These are phyloP conservation scores for Dascillus cervinus DNA, from an alignment of 2,888 invertebrate genomes.

Conservation along the genomic window DNA sequence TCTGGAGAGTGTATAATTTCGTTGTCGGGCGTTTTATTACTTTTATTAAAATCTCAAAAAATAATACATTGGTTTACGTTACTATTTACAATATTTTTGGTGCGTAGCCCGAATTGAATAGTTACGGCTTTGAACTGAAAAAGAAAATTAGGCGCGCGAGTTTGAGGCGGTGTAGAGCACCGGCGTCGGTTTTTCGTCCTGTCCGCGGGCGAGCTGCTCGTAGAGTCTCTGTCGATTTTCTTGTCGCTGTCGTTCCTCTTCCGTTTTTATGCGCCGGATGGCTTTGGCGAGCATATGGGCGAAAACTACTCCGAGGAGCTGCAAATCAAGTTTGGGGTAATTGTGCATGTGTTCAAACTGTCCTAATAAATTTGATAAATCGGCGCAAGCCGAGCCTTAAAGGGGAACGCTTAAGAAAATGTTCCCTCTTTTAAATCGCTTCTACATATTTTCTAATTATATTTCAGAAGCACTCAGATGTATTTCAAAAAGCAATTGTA, in stretches of 20 bases:
- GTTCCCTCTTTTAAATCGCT: too few species aligned
- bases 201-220: conserved; percentile 28
- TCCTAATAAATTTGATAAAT: conserved; percentile 1
- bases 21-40: too few species aligned
- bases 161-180: conserved; percentile 29
- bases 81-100: too few species aligned
- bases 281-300: conserved; percentile 83
- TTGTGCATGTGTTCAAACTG: neutral
- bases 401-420: too few species aligned
- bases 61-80: too few species aligned
- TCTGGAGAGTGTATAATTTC: too few species aligned
- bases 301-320: conserved; percentile 81
- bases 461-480: too few species aligned
- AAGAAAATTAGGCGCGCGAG: conserved; percentile 12
- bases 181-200: conserved; percentile 27
- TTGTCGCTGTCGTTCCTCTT: conserved; percentile 62
- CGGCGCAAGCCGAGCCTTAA: neutral
- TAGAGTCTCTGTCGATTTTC: conserved; percentile 53
- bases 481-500: too few species aligned
- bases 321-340: conserved; percentile 29
- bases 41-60: too few species aligned
- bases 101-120: too few species aligned
- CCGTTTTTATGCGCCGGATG: conserved; percentile 69
- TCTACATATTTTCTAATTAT: too few species aligned
- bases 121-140: too few species aligned